Evolutionary conservation across 2,113 vertebrate species (phyloP).

Genomic region (Turdus rufiventris): DNA sequence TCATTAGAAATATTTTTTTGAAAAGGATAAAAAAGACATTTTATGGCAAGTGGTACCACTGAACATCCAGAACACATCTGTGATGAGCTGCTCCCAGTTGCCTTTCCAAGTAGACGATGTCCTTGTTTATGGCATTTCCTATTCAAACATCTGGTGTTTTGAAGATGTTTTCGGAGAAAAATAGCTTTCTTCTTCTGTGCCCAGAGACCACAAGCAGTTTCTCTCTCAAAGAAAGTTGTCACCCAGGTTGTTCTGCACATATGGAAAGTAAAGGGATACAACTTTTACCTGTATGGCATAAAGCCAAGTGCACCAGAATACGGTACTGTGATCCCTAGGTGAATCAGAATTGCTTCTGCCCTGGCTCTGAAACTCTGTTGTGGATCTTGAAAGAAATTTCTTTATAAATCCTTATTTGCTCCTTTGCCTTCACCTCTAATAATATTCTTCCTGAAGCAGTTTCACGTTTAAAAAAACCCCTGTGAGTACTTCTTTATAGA

Average conservation of each 20-base stretch:
- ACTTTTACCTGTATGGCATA: background rate
- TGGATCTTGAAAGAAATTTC: background rate
- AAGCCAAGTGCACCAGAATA: background rate
- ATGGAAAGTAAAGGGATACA: background rate
- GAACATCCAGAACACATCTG: background rate
- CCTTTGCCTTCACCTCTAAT: background rate
- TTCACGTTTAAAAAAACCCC: background rate
- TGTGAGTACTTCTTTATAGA: background rate
- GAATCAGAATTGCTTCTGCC: background rate
- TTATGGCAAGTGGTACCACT: background rate
- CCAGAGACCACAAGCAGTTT: background rate
- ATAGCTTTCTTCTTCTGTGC: background rate
- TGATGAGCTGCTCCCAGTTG: slow-evolving; percentile 1
- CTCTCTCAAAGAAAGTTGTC: background rate
- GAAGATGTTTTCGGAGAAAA: slow-evolving; percentile 19
- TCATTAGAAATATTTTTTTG: background rate
- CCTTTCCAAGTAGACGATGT: slow-evolving; percentile 10
- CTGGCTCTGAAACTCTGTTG: background rate
- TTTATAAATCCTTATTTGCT: background rate
- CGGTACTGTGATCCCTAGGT: background rate
- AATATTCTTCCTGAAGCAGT: background rate
- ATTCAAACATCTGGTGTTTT: slow-evolving; percentile 54
- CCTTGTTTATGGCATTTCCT: slow-evolving; percentile 15
- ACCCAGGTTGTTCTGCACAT: background rate
- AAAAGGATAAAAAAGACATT: background rate